Evolutionary conservation across 2,888 invertebrate genomes (phyloP).

Genomic region (Helicoverpa assulta): DNA sequence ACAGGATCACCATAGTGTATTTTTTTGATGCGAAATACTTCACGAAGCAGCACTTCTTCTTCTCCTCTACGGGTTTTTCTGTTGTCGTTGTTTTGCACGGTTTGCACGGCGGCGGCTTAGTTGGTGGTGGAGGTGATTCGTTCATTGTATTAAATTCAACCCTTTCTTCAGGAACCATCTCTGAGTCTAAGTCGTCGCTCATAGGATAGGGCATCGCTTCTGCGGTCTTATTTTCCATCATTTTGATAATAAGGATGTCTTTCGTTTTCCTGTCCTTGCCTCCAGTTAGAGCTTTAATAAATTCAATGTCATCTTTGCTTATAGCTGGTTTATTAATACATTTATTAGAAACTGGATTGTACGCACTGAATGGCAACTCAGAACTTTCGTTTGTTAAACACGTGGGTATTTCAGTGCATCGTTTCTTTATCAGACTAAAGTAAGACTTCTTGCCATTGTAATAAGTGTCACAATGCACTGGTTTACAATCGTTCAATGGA

Average conservation of each 20-base stretch:
- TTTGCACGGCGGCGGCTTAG: too few relatives aligned
- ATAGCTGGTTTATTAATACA: constrained; percentile 69
- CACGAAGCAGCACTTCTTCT: neutral
- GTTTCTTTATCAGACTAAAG: constrained; percentile 68
- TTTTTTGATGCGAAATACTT: constrained; percentile 63
- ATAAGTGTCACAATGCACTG: constrained; percentile 79
- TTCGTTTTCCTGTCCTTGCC: constrained; percentile 62
- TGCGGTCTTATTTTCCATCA: constrained; percentile 14
- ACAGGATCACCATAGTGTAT: constrained; percentile 67
- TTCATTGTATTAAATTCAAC: too few relatives aligned
- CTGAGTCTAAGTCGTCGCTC: neutral
- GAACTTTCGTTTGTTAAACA: constrained; percentile 65
- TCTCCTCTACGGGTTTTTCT: too few relatives aligned
- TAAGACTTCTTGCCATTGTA: constrained; percentile 78
- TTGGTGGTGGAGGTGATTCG: too few relatives aligned
- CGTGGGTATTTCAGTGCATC: constrained; percentile 70
- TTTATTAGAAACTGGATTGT: constrained; percentile 74
- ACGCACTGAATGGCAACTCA: constrained; percentile 67
- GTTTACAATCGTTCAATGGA: constrained; percentile 78
- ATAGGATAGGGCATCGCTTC: too few relatives aligned
- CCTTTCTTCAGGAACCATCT: neutral
- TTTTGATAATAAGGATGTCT: constrained; percentile 72
- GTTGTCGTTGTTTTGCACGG: too few relatives aligned
- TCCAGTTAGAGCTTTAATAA: constrained; percentile 67
- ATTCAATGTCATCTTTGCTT: constrained; percentile 71